Conservation (phyloP, 2,797 vertebrate genomes). For the Crocodylus rhombifer region DNA sequence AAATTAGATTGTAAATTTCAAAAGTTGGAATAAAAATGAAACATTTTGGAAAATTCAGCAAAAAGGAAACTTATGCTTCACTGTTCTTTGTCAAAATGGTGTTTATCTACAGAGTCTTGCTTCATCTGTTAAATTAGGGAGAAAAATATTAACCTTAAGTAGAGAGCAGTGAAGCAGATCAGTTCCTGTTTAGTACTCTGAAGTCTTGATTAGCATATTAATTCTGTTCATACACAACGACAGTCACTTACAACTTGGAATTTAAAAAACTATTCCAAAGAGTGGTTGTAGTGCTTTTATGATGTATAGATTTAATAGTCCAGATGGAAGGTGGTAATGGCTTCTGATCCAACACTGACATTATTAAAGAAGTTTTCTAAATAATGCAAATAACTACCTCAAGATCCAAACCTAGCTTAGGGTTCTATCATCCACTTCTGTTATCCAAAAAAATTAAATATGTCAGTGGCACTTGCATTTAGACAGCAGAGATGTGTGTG, state of each 20-base stretch:
- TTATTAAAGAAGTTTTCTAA: not conserved
- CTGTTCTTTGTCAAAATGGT: not conserved
- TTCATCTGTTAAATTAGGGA: not conserved
- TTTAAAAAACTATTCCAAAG: not conserved
- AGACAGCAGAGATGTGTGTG: too few species aligned
- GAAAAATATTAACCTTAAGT: not conserved
- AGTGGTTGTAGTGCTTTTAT: not conserved
- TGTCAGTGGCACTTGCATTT: too few species aligned
- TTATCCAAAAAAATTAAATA: not conserved
- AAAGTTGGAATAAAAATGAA: not conserved
- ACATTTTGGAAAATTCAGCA: not conserved
- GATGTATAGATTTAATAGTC: not conserved
- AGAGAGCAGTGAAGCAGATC: not conserved
- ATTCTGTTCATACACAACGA: not conserved
- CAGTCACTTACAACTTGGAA: not conserved
- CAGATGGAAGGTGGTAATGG: not conserved
- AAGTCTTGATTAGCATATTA: not conserved
- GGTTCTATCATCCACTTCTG: not conserved
- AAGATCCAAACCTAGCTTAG: not conserved
- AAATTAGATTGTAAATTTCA: not conserved
- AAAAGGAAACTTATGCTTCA: not conserved
- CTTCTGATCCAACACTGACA: not conserved
- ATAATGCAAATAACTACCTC: too few species aligned
- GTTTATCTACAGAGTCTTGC: not conserved
- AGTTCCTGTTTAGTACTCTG: not conserved